These are phyloP conservation scores for Amphiprion percula DNA, from an alignment of 2,113 vertebrate genomes.

Conservation along the genomic window DNA sequence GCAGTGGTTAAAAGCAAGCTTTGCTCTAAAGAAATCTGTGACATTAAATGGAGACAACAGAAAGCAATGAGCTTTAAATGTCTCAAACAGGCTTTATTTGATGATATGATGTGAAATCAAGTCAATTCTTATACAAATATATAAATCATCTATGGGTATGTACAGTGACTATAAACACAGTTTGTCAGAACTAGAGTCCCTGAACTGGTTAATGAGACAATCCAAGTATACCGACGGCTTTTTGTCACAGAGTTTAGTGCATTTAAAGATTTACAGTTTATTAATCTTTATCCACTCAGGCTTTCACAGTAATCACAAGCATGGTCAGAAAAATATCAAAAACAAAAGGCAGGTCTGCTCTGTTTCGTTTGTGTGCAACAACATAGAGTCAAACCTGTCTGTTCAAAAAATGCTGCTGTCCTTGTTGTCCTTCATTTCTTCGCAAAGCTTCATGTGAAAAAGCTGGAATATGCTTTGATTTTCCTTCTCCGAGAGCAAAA, in stretches of 20 bases:
- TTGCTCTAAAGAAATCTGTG: no score
- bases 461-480: neutral
- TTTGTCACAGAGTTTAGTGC: conserved; percentile 24
- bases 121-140: conserved; percentile 38
- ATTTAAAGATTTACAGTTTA: conserved; percentile 45
- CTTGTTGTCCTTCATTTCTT: conserved; percentile 60
- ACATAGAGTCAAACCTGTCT: neutral
- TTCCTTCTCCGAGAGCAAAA: neutral
- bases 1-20: no score
- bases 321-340: neutral
- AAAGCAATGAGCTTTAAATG: neutral
- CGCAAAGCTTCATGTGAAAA: neutral
- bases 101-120: neutral
- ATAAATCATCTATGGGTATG: conserved; percentile 34
- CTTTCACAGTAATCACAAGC: conserved; percentile 41
- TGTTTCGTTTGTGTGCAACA: neutral
- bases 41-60: no score
- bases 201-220: conserved; percentile 13
- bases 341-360: neutral
- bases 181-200: conserved; percentile 19
- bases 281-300: neutral
- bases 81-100: conserved; percentile 39
- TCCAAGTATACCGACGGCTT: neutral
- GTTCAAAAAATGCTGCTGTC: conserved; percentile 34
- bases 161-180: conserved; percentile 47